Evolutionary conservation across 1,140 invertebrate species (phyloP).

Genomic region (Lordiphosa stackelbergi): DNA sequence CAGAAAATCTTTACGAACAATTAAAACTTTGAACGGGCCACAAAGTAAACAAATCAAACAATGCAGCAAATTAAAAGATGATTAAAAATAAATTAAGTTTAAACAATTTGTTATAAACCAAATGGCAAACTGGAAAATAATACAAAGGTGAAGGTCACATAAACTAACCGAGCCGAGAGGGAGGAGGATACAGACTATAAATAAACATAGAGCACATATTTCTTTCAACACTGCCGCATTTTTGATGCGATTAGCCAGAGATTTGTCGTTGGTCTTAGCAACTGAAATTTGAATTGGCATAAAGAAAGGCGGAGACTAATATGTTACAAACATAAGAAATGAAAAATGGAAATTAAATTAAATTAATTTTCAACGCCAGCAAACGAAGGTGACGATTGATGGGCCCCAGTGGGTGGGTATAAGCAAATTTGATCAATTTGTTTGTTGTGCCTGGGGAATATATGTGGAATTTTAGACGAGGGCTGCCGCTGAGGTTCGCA

Average conservation of each 20-base stretch:
- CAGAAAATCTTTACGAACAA: slow-evolving; percentile 53
- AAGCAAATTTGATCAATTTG: slow-evolving; percentile 11
- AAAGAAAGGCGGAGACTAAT: neutral
- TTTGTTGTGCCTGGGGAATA: too few species aligned
- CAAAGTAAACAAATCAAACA: slow-evolving; percentile 55
- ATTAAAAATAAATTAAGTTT: slow-evolving; percentile 76
- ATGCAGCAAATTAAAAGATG: slow-evolving; percentile 65
- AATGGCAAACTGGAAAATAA: slow-evolving; percentile 57
- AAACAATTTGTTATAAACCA: slow-evolving; percentile 61
- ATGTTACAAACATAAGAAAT: slow-evolving; percentile 2
- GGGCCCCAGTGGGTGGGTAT: slow-evolving; percentile 21
- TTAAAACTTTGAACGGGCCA: slow-evolving; percentile 66
- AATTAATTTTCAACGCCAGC: neutral
- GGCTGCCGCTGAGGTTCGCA: too few species aligned
- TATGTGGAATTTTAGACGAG: too few species aligned
- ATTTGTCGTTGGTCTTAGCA: slow-evolving; percentile 55
- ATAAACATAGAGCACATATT: slow-evolving; percentile 17
- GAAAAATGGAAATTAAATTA: slow-evolving; percentile 30
- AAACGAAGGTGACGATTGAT: slow-evolving; percentile 33
- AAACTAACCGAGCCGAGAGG: neutral
- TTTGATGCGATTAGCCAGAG: slow-evolving; percentile 54
- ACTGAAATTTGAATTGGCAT: slow-evolving; percentile 10
- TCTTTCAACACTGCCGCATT: slow-evolving; percentile 46
- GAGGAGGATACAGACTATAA: slow-evolving; percentile 17
- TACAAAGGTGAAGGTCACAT: slow-evolving; percentile 59